A percentile compares a stretch with the other conserved stretches of the same genome.
Conservation (phyloP, 2,888 invertebrate species). For the Drosophila kambysellisi region DNA sequence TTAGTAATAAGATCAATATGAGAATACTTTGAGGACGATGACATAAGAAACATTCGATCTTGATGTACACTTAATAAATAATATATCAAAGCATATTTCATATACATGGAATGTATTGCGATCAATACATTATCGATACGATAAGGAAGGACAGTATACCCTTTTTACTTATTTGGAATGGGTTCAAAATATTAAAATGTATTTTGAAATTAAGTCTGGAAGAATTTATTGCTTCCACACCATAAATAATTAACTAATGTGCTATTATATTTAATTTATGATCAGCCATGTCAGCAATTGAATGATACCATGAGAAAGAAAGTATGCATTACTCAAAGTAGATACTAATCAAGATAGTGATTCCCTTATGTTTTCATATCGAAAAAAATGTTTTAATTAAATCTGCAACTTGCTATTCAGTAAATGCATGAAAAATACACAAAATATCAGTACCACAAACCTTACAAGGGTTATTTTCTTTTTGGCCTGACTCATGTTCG, state of each 20-base stretch:
- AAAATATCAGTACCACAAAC: background rate
- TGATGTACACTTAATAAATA: background rate
- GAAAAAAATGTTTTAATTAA: background rate
- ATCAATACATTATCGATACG: background rate
- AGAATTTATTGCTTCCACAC: background rate
- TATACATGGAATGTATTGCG: background rate
- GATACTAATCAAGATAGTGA: background rate
- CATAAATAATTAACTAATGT: background rate
- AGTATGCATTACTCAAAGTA: background rate
- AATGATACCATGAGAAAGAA: background rate
- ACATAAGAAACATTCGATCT: background rate
- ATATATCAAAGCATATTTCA: background rate
- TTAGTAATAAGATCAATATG: background rate
- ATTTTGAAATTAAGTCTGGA: background rate
- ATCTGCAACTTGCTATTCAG: background rate
- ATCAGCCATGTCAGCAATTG: background rate
- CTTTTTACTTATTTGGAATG: background rate
- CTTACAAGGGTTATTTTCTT: background rate
- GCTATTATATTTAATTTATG: background rate
- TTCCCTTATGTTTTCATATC: background rate
- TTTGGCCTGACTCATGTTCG: background rate
- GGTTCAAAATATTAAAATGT: background rate
- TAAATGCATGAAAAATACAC: background rate
- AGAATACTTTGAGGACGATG: background rate
- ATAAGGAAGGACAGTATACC: background rate